phyloP scores from a whole-genome alignment of 2,113 vertebrate species.

The Datnioides undecimradiatus region DNA sequence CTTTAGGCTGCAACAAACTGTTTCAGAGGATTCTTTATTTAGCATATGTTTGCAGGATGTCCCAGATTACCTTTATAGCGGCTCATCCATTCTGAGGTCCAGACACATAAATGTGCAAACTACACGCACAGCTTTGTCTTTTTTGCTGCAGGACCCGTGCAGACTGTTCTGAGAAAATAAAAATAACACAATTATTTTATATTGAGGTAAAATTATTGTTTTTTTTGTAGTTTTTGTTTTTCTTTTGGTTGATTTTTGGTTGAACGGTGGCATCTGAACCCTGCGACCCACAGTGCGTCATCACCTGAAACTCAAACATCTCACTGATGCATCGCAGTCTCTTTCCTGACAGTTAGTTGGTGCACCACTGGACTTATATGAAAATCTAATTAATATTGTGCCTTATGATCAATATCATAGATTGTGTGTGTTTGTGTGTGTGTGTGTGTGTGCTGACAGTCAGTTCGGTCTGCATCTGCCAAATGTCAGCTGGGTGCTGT shows the following conservation, averaged over 20 bases:
- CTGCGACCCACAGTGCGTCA: neutral
- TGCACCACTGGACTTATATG: too few relatives aligned
- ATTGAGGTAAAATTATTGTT: too few relatives aligned
- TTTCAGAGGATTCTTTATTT: neutral
- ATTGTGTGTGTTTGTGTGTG: neutral
- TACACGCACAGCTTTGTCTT: too few relatives aligned
- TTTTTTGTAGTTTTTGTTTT: too few relatives aligned
- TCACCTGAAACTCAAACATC: neutral
- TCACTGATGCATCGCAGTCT: neutral
- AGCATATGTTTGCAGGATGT: neutral
- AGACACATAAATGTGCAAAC: neutral
- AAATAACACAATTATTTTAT: too few relatives aligned
- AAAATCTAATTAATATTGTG: neutral
- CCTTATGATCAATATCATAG: conserved; percentile 21
- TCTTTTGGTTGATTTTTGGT: too few relatives aligned
- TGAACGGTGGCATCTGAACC: too few relatives aligned
- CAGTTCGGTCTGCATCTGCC: neutral
- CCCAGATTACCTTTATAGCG: neutral
- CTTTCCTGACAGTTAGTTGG: neutral
- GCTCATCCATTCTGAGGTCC: neutral
- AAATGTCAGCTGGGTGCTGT: neutral
- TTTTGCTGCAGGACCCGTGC: too few relatives aligned
- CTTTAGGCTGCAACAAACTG: neutral
- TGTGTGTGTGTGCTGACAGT: neutral
- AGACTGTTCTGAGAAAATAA: too few relatives aligned